A percentile compares a stretch with the other conserved stretches of the same genome.
Conservation (phyloP, 2,888 invertebrate genomes). For the Cryptus armator region DNA sequence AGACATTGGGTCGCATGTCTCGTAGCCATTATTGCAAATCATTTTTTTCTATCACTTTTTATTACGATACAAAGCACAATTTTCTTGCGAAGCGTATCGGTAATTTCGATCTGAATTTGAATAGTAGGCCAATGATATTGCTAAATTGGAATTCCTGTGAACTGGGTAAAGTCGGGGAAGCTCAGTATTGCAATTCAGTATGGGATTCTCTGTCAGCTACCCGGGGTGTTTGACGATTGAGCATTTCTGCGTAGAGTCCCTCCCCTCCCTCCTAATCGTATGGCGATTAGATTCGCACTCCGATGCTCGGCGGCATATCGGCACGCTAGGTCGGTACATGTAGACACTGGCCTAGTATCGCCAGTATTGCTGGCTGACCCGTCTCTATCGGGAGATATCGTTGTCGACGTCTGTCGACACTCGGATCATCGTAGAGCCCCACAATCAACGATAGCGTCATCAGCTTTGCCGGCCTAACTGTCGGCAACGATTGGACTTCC, state of each 20-base stretch:
- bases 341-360: background rate
- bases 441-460: conserved; percentile 34
- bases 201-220: conserved; percentile 24
- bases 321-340: conserved; percentile 15
- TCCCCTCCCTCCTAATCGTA: conserved; percentile 40
- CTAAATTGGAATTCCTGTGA: conserved; percentile 8
- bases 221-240: conserved; percentile 43
- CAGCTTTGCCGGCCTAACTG: conserved; percentile 5
- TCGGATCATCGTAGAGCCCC: conserved; percentile 9
- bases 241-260: conserved; percentile 24
- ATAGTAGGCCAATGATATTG: background rate
- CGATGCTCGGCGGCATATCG: conserved; percentile 35
- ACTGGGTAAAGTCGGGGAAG: background rate
- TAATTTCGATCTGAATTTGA: background rate
- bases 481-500: background rate
- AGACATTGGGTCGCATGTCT: conserved; percentile 30
- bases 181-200: background rate
- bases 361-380: background rate
- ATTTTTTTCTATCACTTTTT: background rate
- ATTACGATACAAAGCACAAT: background rate
- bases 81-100: background rate
- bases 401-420: background rate
- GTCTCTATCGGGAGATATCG: background rate
- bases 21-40: conserved; percentile 6
- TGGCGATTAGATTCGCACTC: conserved; percentile 58